Evolutionary conservation across 2,797 vertebrate genomes (phyloP), one percentile per base, ranked within the genome.

Genomic region (Onychomys leucogaster): DNA sequence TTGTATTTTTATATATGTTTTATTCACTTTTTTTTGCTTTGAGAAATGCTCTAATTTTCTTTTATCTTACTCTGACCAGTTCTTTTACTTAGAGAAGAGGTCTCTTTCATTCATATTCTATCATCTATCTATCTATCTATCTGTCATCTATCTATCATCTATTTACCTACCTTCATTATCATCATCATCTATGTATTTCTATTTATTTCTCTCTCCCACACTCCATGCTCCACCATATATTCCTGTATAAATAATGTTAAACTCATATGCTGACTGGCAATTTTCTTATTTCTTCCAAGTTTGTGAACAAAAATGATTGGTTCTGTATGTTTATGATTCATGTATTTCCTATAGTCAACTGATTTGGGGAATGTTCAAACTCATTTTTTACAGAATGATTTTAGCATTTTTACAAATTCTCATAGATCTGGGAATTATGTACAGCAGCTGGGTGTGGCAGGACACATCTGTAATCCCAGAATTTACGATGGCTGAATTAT

Each of bases 351-450:
- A 41, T 32, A 57, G 4, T 65, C 27, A 81, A 27, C 5, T 81
- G 7, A 12, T 91, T 67, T 67, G 69, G n/a, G 6, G 75, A 4
- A 49, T 23, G 32, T 32, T 80, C 34, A 71, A 41, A 11, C 37
- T 37, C 65, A 89, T 89, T 86, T 63, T 94, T 82, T 17, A 49
- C 13, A 84, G 77, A 2, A 57, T 19, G 0, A 85, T 92, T 94
- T 84, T n/a, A 90, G 65, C 3, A 59, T 93, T 86, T 61, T 94
- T 75, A 95, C 73, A n/a, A 7, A 80, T 21, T 37, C 65, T 89
- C 82, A 83, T 69, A 27, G 80, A 25, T 75, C 6, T 77, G 2
- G 16, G 8, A 86, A 81, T 91, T 94, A 34, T 4, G 6, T 32
- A 49, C 5, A 89, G 32, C 8, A 63, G 1, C 5, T 76, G 17